phyloP scores from a whole-genome alignment of 64 coral and sea anemone species.

The Pocillopora verrucosa region DNA sequence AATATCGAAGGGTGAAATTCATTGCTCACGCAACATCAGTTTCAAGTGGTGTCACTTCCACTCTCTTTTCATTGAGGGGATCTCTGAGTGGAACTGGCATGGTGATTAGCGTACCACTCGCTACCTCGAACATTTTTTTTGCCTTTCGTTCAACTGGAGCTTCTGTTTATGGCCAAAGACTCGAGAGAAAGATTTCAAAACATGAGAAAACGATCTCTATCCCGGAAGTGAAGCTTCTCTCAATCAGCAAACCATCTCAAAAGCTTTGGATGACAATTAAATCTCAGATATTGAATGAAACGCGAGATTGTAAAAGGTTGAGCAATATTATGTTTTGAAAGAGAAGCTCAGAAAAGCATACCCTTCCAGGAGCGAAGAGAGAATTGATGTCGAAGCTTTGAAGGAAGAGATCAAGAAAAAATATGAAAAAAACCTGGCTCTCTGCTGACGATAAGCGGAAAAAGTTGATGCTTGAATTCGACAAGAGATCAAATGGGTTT shows the following conservation, averaged over 20 bases:
- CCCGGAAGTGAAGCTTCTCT: not conserved
- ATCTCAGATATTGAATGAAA: not conserved
- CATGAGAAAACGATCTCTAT: conserved; percentile 16
- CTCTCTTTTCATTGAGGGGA: too few species aligned
- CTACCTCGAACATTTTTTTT: too few species aligned
- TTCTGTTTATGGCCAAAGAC: not conserved
- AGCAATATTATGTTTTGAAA: not conserved
- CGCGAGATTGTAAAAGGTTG: not conserved
- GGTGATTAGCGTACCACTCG: not conserved
- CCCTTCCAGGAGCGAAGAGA: too few species aligned
- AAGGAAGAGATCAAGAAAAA: too few species aligned
- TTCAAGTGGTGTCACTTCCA: too few species aligned
- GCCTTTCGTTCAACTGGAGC: not conserved
- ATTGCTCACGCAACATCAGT: too few species aligned
- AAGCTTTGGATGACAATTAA: not conserved
- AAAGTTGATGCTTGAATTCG: too few species aligned
- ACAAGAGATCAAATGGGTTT: too few species aligned
- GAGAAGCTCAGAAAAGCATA: not conserved
- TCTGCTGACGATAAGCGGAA: too few species aligned
- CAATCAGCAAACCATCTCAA: conserved; percentile 4
- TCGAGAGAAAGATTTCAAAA: conserved; percentile 10
- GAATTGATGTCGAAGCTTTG: too few species aligned
- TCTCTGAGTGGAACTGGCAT: not conserved
- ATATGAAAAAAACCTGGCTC: too few species aligned
- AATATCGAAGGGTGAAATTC: too few species aligned